These are phyloP conservation scores for Oxygymnocypris stewartii DNA, from an alignment of 2,113 vertebrate species.

Conservation along the genomic window DNA sequence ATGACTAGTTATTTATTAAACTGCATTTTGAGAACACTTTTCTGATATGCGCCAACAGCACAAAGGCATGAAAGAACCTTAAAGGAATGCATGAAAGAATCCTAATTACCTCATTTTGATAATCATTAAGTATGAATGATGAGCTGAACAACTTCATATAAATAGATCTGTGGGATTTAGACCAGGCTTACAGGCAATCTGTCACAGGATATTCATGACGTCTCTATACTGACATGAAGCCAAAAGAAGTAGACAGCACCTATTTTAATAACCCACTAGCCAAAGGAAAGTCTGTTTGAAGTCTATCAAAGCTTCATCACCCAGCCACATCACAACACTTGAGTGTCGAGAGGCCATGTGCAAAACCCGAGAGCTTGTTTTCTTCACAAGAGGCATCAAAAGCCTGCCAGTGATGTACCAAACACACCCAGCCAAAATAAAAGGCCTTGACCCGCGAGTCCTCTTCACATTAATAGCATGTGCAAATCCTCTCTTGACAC, in stretches of 20 bases:
- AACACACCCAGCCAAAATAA: conserved; percentile 62
- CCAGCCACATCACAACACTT: conserved; percentile 63
- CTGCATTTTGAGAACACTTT: not conserved
- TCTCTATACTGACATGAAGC: conserved; percentile 2
- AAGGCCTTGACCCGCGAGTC: conserved; percentile 56
- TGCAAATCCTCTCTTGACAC: conserved; percentile 46
- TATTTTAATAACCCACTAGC: conserved; percentile 19
- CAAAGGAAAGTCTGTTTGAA: conserved; percentile 29
- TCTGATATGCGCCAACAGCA: not conserved
- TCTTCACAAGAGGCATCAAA: conserved; percentile 47
- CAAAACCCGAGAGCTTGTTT: conserved; percentile 61
- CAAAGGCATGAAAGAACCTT: not conserved
- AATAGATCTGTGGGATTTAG: not conserved
- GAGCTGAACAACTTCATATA: not conserved
- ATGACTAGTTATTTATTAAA: not conserved
- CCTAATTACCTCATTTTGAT: not conserved
- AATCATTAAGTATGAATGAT: not conserved
- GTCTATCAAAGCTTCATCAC: conserved; percentile 52
- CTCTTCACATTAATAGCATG: conserved; percentile 65
- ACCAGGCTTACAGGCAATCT: not conserved
- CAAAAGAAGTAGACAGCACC: not conserved
- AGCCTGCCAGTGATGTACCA: conserved; percentile 61
- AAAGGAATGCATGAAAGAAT: not conserved
- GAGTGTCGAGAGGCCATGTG: conserved; percentile 58
- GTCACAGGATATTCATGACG: not conserved